Base-by-base conservation (phyloP, 2,888 invertebrate genomes). In the Lasioglossum calceatum region DNA sequence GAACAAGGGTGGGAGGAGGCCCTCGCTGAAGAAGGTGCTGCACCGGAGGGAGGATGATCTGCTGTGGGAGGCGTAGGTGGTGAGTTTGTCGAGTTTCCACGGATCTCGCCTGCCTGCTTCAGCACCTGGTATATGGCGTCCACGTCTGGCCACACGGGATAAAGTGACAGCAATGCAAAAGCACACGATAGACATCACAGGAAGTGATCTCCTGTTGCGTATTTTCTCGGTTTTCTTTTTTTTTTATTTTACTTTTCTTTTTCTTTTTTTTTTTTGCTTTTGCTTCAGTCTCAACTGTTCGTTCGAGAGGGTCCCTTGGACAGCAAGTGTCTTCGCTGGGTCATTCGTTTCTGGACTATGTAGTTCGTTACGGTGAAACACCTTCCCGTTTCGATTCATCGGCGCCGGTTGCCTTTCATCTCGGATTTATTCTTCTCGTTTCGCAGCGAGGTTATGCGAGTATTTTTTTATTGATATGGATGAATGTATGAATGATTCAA, bases 51-150 rank as follows among this genome's bases (percentile, higher is more conserved):
- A 88, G 93, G 92, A 92, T 94, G 95, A 93, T 94, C 94, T 89
- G 93, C 93, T 91, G 94, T 95, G 91, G 95, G 95, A 92, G 95
- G 95, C 93, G 95, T 95, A 91, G 95, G 94, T 92, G 95, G 95
- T 93, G 95, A 95, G 90, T 94, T 95, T 92, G 95, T 93, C 93
- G 95, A 94, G 88, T 94, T 95, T 92, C 95, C 95, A 92, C 95
- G 95, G 90, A 98, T 98, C 97, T 98, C 98, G 95, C 98, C 98
- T 95, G 98, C 98, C 96, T 98, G 98, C 97, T 98, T 98, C 96
- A 98, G 97, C 95, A 98, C 98, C 96, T 98, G 98, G 96, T 98
- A 98, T 96, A 98, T 98, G 96, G 97, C 97, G 97, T 98, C 98
- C 96, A 98, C 97, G 96, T 98, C 97, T 95, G 94, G 90, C 93